Evolutionary conservation across 2,797 vertebrate genomes (phyloP), one percentile per base, ranked within the genome.

Genomic region (Leptodactylus fallax): DNA sequence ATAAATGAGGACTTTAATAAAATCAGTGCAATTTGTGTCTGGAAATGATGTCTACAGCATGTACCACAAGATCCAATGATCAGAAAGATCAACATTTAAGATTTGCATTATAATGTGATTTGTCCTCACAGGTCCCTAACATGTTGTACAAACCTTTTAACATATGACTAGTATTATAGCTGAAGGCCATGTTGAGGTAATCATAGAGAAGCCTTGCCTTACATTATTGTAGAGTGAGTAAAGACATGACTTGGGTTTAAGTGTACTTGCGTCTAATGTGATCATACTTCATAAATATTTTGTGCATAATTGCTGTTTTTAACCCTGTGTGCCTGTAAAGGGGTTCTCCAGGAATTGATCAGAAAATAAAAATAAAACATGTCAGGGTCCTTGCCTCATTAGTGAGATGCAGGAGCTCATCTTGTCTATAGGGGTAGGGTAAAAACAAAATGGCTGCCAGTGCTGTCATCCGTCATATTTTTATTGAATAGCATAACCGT

Each of bases 161-260:
- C 56, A 77, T 63, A 56, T 78, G 25, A 81, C 81, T 78, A 78
- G 56, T 60, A 23, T 49, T 78, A 10, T 67, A 78, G 47, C 81
- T 25, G 21, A 61, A 83, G 86, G 86, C 67, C 8, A 78, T 36
- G 17, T 16, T 65, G 56, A 67, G 78, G 81, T 77, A 83, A 87
- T 87, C 23, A 81, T 47, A 49, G 21, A 71, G 51, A 87, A 3
- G 65, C 61, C 53, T 78, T 87, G 72, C 49, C 51, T 58, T 21
- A 55, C 25, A 58, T 80, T 58, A 71, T 80, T 80, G 16, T 79
- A 79, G 74, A 61, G 27, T 87, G 60, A 87, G 58, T 83, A 53
- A 82, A 25, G 25, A 47, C 25, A 67, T 76, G 25, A 14, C 45
- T 69, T 7, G 14, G 61, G 60, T 27, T 79, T 61, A 81, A 60